Base-by-base conservation (phyloP, 30 jellyfish, hydroid and myxozoan genomes). In the Mastigias papua region DNA sequence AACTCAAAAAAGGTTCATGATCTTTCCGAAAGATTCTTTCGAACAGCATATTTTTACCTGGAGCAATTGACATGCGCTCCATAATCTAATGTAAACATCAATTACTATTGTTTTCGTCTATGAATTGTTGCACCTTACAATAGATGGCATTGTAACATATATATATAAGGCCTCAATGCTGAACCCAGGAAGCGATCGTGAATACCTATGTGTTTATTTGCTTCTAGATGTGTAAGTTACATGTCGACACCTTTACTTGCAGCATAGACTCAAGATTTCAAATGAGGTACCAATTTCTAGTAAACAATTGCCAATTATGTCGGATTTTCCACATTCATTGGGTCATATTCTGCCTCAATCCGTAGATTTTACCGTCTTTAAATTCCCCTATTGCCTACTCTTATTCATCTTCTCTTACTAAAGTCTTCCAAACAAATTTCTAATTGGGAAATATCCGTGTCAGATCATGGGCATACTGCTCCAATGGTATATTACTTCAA, bases 1-100 rank as follows among this genome's bases (percentile, higher is more conserved):
- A 23, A 72, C 70, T n/a, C 74, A 63, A 63, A 8, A 63, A 9
- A n/a, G 74, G 20, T 35, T 37, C 74, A 27, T 63, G 74, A 63
- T 63, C 7, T 23, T 63, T n/a, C n/a, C n/a, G n/a, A n/a, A n/a
- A n/a, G n/a, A n/a, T n/a, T n/a, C n/a, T n/a, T n/a, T n/a, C n/a
- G 26, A 63, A 63, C 34, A 9, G 74, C 74, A 63, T 63, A 27
- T 17, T n/a, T 63, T 27, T 9, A 5, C 34, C 34, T n/a, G 74
- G 74, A 63, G 54, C 54, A 3, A 3, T 37, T 5, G 11, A 37
- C 11, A 37, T 5, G 5, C 8, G 74, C 37, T 21, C 46, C 42
- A 27, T 20, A 9, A 10, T 27, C 20, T 1, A 63, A 63, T 27
- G 23, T 4, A 63, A 63, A 27, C 74, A 63, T 17, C 37, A 63